These are phyloP conservation scores for Paguma larvata DNA, from an alignment of 2,797 vertebrate species.

Conservation along the genomic window DNA sequence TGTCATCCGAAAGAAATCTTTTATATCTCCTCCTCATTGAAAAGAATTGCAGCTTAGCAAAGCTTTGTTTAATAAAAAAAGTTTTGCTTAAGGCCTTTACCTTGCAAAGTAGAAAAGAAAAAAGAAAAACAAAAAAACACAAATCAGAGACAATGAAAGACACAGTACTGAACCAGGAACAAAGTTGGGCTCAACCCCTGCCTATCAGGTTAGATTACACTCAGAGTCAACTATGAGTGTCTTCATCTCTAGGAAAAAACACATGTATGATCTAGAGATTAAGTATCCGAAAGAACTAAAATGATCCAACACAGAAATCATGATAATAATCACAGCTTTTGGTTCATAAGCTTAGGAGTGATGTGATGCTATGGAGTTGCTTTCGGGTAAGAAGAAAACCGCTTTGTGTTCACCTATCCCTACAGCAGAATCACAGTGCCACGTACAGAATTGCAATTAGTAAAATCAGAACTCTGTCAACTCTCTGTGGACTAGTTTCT, in stretches of 20 bases:
- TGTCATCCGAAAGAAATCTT: not conserved
- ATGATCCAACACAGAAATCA: constrained; percentile 43
- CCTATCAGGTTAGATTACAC: not conserved
- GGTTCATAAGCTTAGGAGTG: not conserved
- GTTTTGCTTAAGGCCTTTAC: not conserved
- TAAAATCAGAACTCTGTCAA: constrained; percentile 42
- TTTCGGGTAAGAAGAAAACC: constrained; percentile 28
- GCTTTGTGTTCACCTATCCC: not conserved
- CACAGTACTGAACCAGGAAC: not conserved
- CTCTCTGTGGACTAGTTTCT: not conserved
- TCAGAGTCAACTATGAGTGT: not conserved
- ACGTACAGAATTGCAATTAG: constrained; percentile 17
- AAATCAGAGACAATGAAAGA: not conserved
- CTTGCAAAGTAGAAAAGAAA: constrained; percentile 30
- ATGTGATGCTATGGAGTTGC: not conserved
- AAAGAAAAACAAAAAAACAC: not conserved
- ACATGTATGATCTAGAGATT: not conserved
- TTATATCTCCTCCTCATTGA: not conserved
- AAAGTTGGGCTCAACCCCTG: not conserved
- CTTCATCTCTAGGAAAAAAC: not conserved
- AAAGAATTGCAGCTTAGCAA: not conserved
- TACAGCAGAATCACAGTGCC: not conserved
- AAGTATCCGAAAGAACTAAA: not conserved
- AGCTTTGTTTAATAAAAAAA: not conserved
- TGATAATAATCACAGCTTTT: not conserved